These are phyloP conservation scores for Macquaria ambigua DNA, from an alignment of 2,113 vertebrate species.

Conservation along the genomic window DNA sequence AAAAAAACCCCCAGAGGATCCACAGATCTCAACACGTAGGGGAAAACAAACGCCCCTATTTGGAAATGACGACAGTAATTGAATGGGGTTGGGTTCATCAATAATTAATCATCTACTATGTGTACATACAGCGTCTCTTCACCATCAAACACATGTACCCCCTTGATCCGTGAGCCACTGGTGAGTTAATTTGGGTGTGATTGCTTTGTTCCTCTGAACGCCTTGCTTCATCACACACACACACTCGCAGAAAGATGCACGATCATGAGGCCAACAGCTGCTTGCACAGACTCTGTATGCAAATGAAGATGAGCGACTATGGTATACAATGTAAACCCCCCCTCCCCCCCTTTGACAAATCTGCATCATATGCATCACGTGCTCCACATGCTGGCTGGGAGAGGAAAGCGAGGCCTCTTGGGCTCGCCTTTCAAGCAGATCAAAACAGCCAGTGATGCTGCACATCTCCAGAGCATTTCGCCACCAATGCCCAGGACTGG, in stretches of 20 bases:
- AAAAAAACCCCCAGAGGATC: constrained; percentile 29
- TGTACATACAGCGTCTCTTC: constrained; percentile 44
- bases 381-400: constrained; percentile 37
- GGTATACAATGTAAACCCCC: constrained; percentile 29
- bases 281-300: constrained; percentile 48
- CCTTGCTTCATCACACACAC: constrained; percentile 33
- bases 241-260: constrained; percentile 36
- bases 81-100: constrained; percentile 55
- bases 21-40: background rate
- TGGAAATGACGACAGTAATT: constrained; percentile 52
- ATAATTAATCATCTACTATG: constrained; percentile 67
- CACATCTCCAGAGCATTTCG: constrained; percentile 63
- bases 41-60: constrained; percentile 17
- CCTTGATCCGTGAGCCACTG: constrained; percentile 50
- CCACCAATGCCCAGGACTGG: constrained; percentile 21
- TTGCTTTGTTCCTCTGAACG: constrained; percentile 46
- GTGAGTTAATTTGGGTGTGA: constrained; percentile 61
- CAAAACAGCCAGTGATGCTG: constrained; percentile 60
- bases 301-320: constrained; percentile 53
- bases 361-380: constrained; percentile 44
- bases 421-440: constrained; percentile 59
- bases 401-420: constrained; percentile 38
- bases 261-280: constrained; percentile 63
- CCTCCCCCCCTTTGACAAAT: constrained; percentile 26
- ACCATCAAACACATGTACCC: constrained; percentile 60